Base-by-base conservation (phyloP, 2,888 invertebrate species). In the Teinopalpus imperialis region DNA sequence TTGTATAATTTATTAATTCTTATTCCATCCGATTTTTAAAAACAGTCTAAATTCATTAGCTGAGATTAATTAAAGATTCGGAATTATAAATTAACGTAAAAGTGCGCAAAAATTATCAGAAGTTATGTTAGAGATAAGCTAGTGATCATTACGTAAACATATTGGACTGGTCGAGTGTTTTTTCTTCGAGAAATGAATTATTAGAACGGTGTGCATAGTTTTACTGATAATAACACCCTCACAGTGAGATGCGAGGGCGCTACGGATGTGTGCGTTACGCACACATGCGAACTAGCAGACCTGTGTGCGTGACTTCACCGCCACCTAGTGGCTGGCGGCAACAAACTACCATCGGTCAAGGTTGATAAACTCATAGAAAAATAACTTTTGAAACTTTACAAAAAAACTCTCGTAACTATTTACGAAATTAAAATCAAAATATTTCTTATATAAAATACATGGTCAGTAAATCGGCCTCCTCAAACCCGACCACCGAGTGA, bases 321-420 rank as follows among this genome's bases (percentile, higher is more conserved):
- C 85, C 88, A 79, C 80, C 87, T 85, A 74, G 69, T 64, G 81
- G 52, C 62, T 55, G 74, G 74, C 45, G 60, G 81, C 62, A 34
- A 46, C 42, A 53, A 62, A 65, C 52, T 47, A 53, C 53, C 53
- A 53, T 62, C 56, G 79, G 78, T 81, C 82, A 86, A 87, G 83
- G 85, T 82, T 82, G 79, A 79, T 71, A 82, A 83, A 83, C 81
- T 69, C 74, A 67, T 79, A 66, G 70, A 77, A 72, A 75, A 45
- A 50, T 72, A 74, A 81, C 77, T 77, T 76, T 74, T 70, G 66
- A 79, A 78, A 73, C 61, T 71, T 70, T 64, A 70, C 68, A 23
- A 37, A 26, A 49, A 49, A 51, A 41, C 23, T 12, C 40, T 50
- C 49, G 57, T 57, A 44, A 43, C 39, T 26, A 20, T n/a, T n/a